Conservation (phyloP, 2,888 invertebrate genomes). For the Trichacis sp. region DNA sequence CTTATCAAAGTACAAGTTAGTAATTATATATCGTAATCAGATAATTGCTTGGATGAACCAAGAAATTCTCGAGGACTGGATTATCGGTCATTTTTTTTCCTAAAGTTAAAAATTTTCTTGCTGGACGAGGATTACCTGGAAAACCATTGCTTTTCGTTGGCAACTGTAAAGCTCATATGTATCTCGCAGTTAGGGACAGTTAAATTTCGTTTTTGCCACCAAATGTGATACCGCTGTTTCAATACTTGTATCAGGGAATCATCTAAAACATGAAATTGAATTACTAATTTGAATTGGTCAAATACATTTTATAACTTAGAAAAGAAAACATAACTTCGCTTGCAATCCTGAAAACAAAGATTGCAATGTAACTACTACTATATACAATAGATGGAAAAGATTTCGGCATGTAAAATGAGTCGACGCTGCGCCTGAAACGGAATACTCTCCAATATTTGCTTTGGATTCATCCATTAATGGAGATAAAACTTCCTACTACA, state of each 20-base stretch:
- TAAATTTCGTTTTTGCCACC: slow-evolving; percentile 13
- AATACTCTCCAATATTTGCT: too few relatives aligned
- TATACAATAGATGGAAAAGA: too few relatives aligned
- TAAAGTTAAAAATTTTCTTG: slow-evolving; percentile 27
- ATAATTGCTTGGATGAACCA: slow-evolving; percentile 47
- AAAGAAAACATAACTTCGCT: too few relatives aligned
- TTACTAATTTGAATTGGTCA: too few relatives aligned
- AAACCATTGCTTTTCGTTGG: slow-evolving; percentile 15
- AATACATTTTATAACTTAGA: too few relatives aligned
- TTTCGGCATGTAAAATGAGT: too few relatives aligned
- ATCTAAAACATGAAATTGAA: too few relatives aligned
- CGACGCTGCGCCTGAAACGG: too few relatives aligned
- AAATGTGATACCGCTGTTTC: slow-evolving; percentile 9
- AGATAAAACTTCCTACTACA: too few relatives aligned
- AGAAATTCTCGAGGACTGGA: slow-evolving; percentile 42
- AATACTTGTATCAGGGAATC: slow-evolving; percentile 18
- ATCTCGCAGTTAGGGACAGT: slow-evolving; percentile 5
- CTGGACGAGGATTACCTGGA: slow-evolving; percentile 5
- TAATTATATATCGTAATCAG: slow-evolving; percentile 40
- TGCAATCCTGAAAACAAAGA: too few relatives aligned
- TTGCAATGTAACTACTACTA: too few relatives aligned
- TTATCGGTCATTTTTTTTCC: slow-evolving; percentile 44
- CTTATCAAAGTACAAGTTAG: not conserved
- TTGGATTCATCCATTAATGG: too few relatives aligned
- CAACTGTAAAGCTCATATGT: slow-evolving; percentile 5